These are phyloP conservation scores for Vespertilio murinus DNA, from an alignment of 2,797 vertebrate genomes.

Conservation along the genomic window DNA sequence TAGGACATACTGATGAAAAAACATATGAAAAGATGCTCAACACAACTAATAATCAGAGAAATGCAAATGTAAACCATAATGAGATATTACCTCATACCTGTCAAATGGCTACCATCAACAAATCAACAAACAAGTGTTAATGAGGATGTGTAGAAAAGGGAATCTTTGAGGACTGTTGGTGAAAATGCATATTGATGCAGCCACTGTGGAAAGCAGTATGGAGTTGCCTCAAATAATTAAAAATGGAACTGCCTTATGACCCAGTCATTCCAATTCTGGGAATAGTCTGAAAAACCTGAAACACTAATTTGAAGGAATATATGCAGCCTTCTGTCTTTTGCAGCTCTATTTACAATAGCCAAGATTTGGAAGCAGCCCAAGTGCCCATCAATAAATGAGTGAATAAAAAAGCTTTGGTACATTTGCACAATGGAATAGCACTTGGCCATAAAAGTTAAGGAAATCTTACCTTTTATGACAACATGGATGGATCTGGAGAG, in stretches of 20 bases:
- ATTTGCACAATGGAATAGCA: neutral
- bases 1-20: neutral
- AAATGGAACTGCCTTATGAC: neutral
- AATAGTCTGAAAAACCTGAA: neutral
- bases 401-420: neutral
- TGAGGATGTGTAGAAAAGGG: neutral
- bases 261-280: neutral
- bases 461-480: neutral
- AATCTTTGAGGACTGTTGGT: neutral
- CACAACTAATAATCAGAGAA: neutral
- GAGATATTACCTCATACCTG: neutral
- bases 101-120: neutral
- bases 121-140: neutral
- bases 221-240: neutral
- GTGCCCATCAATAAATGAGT: neutral
- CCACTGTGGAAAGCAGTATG: neutral
- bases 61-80: neutral
- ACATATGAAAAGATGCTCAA: neutral
- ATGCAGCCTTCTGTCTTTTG: neutral
- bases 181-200: neutral
- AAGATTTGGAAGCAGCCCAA: neutral
- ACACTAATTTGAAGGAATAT: neutral
- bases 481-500: neutral
- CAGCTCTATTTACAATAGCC: neutral
- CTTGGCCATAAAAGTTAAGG: neutral